Percentiles rank a stretch among this genome's conserved stretches.
These are phyloP conservation scores for Chymomyza fuscimana DNA, from an alignment of 2,888 invertebrate genomes.

Conservation along the genomic window DNA sequence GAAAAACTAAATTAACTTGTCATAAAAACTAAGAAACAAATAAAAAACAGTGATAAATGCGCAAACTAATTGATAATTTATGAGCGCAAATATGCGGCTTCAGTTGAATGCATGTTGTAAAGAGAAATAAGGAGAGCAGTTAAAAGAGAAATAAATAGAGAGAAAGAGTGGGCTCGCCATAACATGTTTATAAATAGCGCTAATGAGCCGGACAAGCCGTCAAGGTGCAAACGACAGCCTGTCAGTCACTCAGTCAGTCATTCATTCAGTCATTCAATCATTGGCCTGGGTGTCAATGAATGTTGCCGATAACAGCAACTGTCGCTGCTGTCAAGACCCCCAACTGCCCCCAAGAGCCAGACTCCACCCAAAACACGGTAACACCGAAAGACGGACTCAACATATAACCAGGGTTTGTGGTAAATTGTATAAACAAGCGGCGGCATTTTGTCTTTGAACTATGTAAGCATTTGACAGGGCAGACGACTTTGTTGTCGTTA, in stretches of 20 bases:
- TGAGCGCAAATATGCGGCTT: slow-evolving; percentile 52
- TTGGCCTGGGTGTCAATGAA: neutral
- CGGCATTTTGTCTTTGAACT: slow-evolving; percentile 65
- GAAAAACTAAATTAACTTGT: slow-evolving; percentile 60
- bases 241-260: slow-evolving; percentile 19
- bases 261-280: neutral
- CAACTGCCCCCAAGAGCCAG: neutral
- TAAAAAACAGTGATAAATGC: neutral
- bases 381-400: neutral
- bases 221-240: slow-evolving; percentile 12
- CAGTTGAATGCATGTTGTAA: neutral
- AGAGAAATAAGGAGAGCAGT: neutral
- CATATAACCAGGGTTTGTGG: slow-evolving; percentile 27
- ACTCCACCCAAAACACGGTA: neutral
- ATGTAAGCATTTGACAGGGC: slow-evolving; percentile 13
- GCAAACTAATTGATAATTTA: slow-evolving; percentile 66
- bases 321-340: neutral
- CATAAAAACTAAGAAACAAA: slow-evolving; percentile 30
- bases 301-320: neutral
- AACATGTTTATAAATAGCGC: slow-evolving; percentile 69
- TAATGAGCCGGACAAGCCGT: slow-evolving; percentile 54
- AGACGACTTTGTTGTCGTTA: slow-evolving; percentile 8
- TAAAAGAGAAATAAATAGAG: neutral
- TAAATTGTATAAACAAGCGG: slow-evolving; percentile 70
- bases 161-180: slow-evolving; percentile 22